Base-by-base conservation (phyloP, 2,113 vertebrate species). In the Channa argus region DNA sequence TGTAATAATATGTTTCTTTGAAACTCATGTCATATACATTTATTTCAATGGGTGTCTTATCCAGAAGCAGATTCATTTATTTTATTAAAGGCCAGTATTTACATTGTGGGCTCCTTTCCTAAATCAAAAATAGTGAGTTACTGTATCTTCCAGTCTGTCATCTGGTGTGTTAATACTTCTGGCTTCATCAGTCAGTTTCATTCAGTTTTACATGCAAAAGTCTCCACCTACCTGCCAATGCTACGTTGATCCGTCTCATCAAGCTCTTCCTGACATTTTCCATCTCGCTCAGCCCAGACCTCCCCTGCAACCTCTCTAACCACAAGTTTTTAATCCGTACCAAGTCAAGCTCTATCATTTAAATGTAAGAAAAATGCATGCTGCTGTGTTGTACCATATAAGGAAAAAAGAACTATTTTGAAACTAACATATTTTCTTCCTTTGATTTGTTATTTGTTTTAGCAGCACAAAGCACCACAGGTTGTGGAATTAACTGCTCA, bases 181-280 rank as follows among this genome's bases (percentile, higher is more conserved):
- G 39, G 39, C 39, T 41, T 71, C 63, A 52, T 72, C 44, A 36
- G 39, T 60, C 60, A 44, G 24, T 73, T 66, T 77, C 38, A 65
- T 66, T 69, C 41, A 34, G 34, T 49, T 75, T 52, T 69, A 52
- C 14, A 6, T 15, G 4, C 6, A 58, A 24, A 15, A 41, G 5
- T 3, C 37, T 62, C 43, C 51, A 46, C 50, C 64, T 43, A 41
- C 71, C 68, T 49, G 44, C 38, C 62, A 43, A 3, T 36, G 41
- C 13, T 71, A 37, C 60, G 24, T 61, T 79, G 61, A 63, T 49
- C 58, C 3, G 0, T 64, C 45, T 78, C 69, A 55, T 52, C 14
- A 37, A 58, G 45, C 60, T 56, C 46, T 36, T 58, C 46, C 47
- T 76, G 71, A 59, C 52, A 54, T 76, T 86, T 85, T 75, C 15